Conservation (phyloP, 1,140 invertebrate species). For the Orius insidiosus region DNA sequence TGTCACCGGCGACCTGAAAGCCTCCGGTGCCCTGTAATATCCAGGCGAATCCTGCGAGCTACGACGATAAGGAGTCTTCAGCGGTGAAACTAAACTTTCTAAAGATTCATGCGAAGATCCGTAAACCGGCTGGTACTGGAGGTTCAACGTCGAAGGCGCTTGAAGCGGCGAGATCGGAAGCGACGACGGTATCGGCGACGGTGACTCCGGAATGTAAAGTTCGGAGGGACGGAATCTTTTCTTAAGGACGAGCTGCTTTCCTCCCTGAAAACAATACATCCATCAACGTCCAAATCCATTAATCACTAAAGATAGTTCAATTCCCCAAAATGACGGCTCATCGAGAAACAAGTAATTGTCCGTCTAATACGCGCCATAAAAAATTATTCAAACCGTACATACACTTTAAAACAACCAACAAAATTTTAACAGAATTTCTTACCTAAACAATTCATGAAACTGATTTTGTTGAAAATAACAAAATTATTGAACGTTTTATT, state of each 20-base stretch:
- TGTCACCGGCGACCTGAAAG: neutral
- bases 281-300: neutral
- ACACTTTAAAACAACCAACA: no score
- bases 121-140: slow-evolving; percentile 6
- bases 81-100: neutral
- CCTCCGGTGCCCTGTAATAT: neutral
- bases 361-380: no score
- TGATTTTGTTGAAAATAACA: no score
- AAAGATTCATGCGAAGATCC: slow-evolving; percentile 1
- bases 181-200: slow-evolving; percentile 14
- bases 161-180: slow-evolving; percentile 11
- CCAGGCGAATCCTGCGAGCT: neutral
- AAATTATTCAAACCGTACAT: no score
- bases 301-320: no score
- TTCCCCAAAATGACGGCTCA: no score
- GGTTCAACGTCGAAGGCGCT: slow-evolving; percentile 2
- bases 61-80: neutral
- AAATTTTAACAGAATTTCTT: no score
- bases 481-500: no score
- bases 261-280: slow-evolving; percentile 32
- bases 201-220: neutral
- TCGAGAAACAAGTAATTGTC: no score
- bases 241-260: slow-evolving; percentile 69
- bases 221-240: slow-evolving; percentile 41
- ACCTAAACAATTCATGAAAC: no score